phyloP scores from a whole-genome alignment of 2,113 vertebrate genomes.

The Sialia sialis region DNA sequence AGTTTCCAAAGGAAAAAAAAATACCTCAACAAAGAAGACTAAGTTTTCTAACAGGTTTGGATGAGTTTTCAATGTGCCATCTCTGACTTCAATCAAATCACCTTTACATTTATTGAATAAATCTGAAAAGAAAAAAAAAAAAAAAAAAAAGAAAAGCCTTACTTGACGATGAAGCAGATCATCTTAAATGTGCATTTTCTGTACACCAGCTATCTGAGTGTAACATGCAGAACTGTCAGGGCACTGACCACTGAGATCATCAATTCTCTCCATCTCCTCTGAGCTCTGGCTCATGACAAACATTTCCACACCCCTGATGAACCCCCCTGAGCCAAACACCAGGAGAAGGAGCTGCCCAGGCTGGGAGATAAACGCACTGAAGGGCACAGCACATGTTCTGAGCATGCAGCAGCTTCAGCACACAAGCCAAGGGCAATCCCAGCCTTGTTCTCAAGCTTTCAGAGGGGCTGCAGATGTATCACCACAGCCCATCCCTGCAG shows the following conservation, averaged over 20 bases:
- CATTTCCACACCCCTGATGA: background rate
- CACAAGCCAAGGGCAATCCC: background rate
- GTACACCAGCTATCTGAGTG: background rate
- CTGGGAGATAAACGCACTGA: background rate
- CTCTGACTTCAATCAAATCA: constrained; percentile 86
- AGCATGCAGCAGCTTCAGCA: background rate
- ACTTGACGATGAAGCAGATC: background rate
- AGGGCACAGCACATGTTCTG: background rate
- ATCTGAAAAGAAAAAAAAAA: constrained; percentile 71
- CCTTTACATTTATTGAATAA: constrained; percentile 91
- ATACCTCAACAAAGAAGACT: constrained; percentile 96
- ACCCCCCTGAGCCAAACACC: background rate
- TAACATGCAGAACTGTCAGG: background rate
- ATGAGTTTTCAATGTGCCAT: constrained; percentile 80
- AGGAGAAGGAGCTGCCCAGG: background rate
- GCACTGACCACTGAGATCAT: background rate
- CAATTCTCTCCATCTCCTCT: background rate
- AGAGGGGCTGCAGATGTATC: background rate
- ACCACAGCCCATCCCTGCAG: background rate
- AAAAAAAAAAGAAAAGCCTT: background rate
- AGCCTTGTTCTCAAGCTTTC: background rate
- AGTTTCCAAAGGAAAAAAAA: background rate
- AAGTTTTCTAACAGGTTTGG: constrained; percentile 88
- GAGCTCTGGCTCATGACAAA: background rate
- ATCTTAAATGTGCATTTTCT: background rate